Percentiles rank a stretch among this genome's conserved stretches.
phyloP scores from a whole-genome alignment of 1,140 invertebrate genomes.

The Bradysia coprophila region DNA sequence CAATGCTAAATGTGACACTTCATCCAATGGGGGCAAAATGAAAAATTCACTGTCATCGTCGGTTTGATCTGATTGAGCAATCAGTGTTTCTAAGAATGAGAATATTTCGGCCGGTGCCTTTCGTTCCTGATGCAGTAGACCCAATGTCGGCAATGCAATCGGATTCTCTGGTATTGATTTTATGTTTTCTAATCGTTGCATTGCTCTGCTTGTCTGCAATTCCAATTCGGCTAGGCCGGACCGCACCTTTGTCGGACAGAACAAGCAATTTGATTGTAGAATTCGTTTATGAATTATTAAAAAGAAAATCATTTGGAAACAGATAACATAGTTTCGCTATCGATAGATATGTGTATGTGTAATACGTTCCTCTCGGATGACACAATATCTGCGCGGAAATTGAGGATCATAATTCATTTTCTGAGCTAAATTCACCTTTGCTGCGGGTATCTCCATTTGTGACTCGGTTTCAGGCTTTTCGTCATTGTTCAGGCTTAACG shows the following conservation, averaged over 20 bases:
- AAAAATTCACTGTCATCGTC: slow-evolving; percentile 22
- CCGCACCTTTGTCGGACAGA: slow-evolving; percentile 13
- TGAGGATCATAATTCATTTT: too few species aligned
- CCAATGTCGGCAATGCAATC: not conserved
- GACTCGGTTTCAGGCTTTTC: not conserved
- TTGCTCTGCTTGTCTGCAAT: slow-evolving; percentile 16
- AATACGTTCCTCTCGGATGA: too few species aligned
- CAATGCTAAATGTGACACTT: slow-evolving; percentile 21
- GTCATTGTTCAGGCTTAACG: too few species aligned
- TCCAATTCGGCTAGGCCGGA: slow-evolving; percentile 21
- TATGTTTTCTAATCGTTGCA: slow-evolving; percentile 19
- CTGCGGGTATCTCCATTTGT: slow-evolving; percentile 1
- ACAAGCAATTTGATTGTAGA: not conserved
- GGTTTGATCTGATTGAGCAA: slow-evolving; percentile 20
- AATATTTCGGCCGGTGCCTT: slow-evolving; percentile 20
- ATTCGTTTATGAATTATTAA: not conserved
- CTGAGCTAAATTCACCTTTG: not conserved
- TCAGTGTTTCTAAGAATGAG: slow-evolving; percentile 16
- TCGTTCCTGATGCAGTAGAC: slow-evolving; percentile 12
- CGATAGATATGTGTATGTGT: too few species aligned
- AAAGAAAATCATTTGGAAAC: not conserved
- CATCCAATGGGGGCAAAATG: slow-evolving; percentile 18
- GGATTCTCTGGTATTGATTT: slow-evolving; percentile 1
- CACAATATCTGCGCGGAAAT: too few species aligned
- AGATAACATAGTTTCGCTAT: too few species aligned